phyloP scores from a whole-genome alignment of 2,888 invertebrate genomes.

The Osedax fenrisi region DNA sequence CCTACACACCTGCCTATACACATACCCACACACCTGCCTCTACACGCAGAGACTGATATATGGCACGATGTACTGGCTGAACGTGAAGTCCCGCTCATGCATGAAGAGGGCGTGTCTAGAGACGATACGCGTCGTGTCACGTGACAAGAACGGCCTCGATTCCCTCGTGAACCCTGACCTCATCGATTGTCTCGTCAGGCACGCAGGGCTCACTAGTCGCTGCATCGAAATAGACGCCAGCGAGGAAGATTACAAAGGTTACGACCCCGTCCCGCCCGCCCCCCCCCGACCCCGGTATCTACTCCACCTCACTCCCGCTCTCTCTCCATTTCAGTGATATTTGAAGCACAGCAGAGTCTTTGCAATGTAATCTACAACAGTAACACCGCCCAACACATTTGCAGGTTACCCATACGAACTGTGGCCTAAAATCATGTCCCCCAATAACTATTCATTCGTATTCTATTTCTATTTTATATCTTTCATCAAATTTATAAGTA shows the following conservation, averaged over 20 bases:
- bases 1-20: neutral
- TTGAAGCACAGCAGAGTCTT: slow-evolving; percentile 74
- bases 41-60: slow-evolving; percentile 30
- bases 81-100: slow-evolving; percentile 4
- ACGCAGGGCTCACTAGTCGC: slow-evolving; percentile 45
- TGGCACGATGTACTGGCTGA: slow-evolving; percentile 26
- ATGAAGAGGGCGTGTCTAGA: slow-evolving; percentile 40
- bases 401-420: slow-evolving; percentile 50
- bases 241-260: neutral
- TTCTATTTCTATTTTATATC: too few relatives aligned
- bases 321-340: slow-evolving; percentile 51
- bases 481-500: too few relatives aligned
- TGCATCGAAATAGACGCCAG: too few relatives aligned
- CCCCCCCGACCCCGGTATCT: neutral
- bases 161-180: slow-evolving; percentile 40
- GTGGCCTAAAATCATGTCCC: too few relatives aligned
- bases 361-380: slow-evolving; percentile 78
- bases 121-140: slow-evolving; percentile 44
- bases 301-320: neutral
- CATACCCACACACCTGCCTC: neutral
- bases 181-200: slow-evolving; percentile 40
- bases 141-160: slow-evolving; percentile 45
- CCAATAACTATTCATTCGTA: too few relatives aligned
- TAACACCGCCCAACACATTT: slow-evolving; percentile 56
- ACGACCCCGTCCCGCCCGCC: neutral